Base-by-base conservation (phyloP, 2,113 vertebrate genomes). In the Noturus placidus region DNA sequence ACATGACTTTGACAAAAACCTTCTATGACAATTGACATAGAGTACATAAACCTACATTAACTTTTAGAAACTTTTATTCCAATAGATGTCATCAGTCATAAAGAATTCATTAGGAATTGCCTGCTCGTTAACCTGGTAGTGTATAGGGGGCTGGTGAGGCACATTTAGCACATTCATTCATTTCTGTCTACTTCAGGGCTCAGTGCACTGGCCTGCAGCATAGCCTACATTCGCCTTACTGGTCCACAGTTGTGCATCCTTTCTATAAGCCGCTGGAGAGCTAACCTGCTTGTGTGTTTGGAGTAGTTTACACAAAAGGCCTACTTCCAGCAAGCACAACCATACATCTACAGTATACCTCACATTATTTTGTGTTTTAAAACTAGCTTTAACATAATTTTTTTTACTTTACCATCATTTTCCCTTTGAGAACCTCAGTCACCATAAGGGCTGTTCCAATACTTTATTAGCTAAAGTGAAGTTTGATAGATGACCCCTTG, bases 281-380 rank as follows among this genome's bases (percentile, higher is more conserved):
- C 77, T 87, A 86, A 88, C 87, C 84, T 83, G 82, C 82, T 77
- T 85, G 89, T 69, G 65, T 42, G 86, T 85, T 42, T 69, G 57
- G 25, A 25, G 69, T 19, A 84, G 84, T 84, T 84, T 87, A 84
- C 33, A 57, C 63, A 78, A 38, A 65, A 83, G 52, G 61, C 74
- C 15, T 27, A 57, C 33, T 35, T 81, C 69, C 59, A 84, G 61
- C 52, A 80, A 85, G 69, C 63, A 85, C 52, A 54, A 82, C 20
- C 4, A 27, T 46, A 27, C 38, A 30, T 8, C 15, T 54, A 50
- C 46, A 50, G 46, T 50, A 52, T n/a, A n/a, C 42, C 25, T 77
- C 25, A 77, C 11, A 25, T 20, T 74, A 25, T 3, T 15, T 22
- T 50, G 46, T 27, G 11, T 17, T 52, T 78, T 52, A 52, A 30